A percentile compares a stretch with the other conserved stretches of the same genome.
Evolutionary conservation across 2,113 vertebrate genomes (phyloP).

Genomic region (Pterocles gutturalis): DNA sequence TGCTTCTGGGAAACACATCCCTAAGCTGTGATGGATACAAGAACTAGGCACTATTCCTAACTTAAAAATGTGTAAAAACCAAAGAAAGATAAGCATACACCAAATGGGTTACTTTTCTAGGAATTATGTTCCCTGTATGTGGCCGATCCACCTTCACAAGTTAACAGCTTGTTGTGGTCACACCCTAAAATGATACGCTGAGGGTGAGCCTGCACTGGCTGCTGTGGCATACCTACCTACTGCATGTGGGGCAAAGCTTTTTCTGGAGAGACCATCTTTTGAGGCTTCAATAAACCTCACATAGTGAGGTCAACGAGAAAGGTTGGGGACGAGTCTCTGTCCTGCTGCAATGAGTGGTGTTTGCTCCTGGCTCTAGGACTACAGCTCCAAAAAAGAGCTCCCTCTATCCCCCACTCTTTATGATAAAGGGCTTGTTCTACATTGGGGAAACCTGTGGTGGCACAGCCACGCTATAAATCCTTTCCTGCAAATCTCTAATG

Average conservation of each 20-base stretch:
- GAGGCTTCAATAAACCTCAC: background rate
- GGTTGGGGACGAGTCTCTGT: background rate
- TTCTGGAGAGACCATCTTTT: background rate
- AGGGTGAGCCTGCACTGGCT: background rate
- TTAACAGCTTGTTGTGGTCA: background rate
- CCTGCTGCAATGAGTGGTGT: background rate
- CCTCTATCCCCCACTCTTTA: background rate
- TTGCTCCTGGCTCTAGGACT: background rate
- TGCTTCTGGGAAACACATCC: background rate
- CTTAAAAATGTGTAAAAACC: background rate
- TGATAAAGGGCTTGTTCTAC: background rate
- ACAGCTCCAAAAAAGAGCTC: background rate
- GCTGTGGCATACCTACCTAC: background rate
- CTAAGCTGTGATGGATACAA: background rate
- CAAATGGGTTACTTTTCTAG: background rate
- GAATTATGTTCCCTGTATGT: rapidly evolving
- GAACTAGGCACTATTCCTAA: background rate
- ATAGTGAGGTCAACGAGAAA: background rate
- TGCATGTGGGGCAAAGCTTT: rapidly evolving
- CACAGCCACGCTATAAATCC: rapidly evolving
- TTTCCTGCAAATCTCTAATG: background rate
- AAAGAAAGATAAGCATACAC: background rate
- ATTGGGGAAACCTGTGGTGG: background rate
- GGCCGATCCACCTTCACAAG: background rate
- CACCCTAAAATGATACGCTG: background rate